A percentile compares a stretch with the other conserved stretches of the same genome.
Conservation (phyloP, 2,797 vertebrate genomes). For the Triplophysa bombifrons region DNA sequence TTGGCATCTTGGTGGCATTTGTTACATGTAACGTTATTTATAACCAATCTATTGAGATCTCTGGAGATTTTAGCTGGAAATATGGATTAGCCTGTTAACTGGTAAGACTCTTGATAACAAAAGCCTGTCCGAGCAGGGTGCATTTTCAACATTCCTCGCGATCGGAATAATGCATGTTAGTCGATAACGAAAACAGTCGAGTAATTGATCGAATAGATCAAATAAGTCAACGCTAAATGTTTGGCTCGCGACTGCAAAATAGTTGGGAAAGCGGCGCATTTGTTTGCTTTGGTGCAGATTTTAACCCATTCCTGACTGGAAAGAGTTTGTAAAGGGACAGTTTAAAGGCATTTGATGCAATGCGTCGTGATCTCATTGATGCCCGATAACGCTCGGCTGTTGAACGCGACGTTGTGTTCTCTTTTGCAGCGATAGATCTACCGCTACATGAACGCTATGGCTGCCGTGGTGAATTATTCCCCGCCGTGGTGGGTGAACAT, state of each 20-base stretch:
- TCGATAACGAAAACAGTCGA: no score
- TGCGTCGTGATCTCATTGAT: constrained; percentile 21
- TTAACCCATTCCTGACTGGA: constrained; percentile 46
- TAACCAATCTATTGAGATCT: background rate
- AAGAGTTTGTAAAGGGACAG: constrained; percentile 2
- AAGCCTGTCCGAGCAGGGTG: background rate
- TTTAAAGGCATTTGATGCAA: constrained; percentile 45
- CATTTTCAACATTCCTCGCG: background rate
- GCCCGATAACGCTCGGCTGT: background rate
- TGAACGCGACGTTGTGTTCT: constrained; percentile 1
- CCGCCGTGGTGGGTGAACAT: constrained; percentile 95
- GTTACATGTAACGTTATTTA: background rate
- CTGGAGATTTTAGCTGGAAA: constrained; percentile 1
- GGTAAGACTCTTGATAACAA: constrained; percentile 30
- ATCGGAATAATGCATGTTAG: background rate
- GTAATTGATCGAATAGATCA: no score
- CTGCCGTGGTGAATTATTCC: constrained; percentile 87
- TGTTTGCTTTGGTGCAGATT: constrained; percentile 37
- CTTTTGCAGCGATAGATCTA: constrained; percentile 8
- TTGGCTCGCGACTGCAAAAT: background rate
- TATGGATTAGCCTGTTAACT: constrained; percentile 29
- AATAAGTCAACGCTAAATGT: background rate
- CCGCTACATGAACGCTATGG: constrained; percentile 72
- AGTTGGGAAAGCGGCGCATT: background rate
- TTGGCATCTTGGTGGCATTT: background rate